Percentiles rank a stretch among this genome's conserved stretches.
Conservation (phyloP, 2,888 invertebrate genomes). For the Auanema freiburgensis region DNA sequence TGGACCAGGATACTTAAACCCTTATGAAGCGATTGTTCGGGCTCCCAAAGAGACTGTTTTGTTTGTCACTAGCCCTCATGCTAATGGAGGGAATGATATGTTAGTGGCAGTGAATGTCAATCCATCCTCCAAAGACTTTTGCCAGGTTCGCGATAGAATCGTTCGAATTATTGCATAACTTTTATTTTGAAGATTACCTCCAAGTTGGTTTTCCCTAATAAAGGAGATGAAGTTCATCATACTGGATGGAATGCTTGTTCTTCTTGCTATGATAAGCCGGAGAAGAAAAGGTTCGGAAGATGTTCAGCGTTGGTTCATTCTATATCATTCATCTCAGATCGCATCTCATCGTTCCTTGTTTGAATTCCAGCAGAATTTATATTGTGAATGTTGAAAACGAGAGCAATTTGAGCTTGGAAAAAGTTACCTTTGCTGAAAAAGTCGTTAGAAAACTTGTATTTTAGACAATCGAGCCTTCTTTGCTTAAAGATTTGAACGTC, state of each 20-base stretch:
- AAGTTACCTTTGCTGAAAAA: conserved; percentile 4
- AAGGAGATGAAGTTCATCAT: conserved; percentile 89
- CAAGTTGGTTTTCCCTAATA: conserved; percentile 77
- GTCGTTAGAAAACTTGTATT: conserved; percentile 5
- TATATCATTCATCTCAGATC: conserved; percentile 70
- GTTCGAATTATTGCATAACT: conserved; percentile 7
- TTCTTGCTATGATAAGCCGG: conserved; percentile 74
- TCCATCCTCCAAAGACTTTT: conserved; percentile 81
- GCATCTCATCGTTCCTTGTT: conserved; percentile 79
- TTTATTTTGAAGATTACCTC: conserved; percentile 77
- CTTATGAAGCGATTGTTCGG: conserved; percentile 76
- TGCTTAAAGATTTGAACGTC: conserved; percentile 77
- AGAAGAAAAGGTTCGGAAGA: conserved; percentile 25
- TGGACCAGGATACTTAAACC: conserved; percentile 69
- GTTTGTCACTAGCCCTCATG: conserved; percentile 78
- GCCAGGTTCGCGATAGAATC: conserved; percentile 72
- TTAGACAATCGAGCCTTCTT: conserved; percentile 79
- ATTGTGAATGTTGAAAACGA: conserved; percentile 73
- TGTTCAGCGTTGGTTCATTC: neutral
- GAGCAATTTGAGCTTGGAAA: conserved; percentile 45
- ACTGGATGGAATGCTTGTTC: conserved; percentile 96
- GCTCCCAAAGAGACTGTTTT: conserved; percentile 80
- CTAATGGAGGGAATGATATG: conserved; percentile 76
- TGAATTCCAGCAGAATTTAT: conserved; percentile 82
- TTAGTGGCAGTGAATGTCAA: conserved; percentile 89